Evolutionary conservation across 2,113 vertebrate species (phyloP), one percentile per base, ranked within the genome.

Genomic region (Hyla sarda): DNA sequence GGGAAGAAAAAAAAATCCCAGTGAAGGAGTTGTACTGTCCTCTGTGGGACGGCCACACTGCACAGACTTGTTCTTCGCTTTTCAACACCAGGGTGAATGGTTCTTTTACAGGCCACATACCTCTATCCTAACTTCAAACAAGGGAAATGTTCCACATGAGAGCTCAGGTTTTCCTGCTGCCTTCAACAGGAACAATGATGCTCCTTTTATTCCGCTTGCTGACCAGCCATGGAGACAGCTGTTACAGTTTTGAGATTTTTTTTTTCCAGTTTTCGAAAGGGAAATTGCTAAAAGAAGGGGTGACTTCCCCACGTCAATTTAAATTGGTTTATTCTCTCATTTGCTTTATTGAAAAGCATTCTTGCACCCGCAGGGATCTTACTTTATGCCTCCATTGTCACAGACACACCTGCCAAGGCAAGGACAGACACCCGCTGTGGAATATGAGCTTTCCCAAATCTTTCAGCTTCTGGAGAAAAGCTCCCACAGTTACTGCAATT

Each of bases 401-500:
- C 77, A 0, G 90, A 90, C 87, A 89, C 92, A 91, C 92, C 91
- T 91, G 92, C 92, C 88, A 91, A 74, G 89, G 89, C 92, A 89
- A 21, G 4, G 90, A 91, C 86, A 91, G 91, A 90, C 80, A 52
- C 90, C 87, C 14, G 89, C 77, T 34, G 0, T 83, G 3, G 65
- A 71, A 87, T 82, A 87, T 81, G 78, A 87, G 78, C 78, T 81
- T 79, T 80, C 75, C 25, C 84, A 86, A 86, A 72, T 86, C 84
- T 72, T 81, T 82, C 25, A 62, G 77, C 67, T 82, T 48, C 84
- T 82, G 30, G 30, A 74, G 67, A 87, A 87, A 81, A 74, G 25
- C 85, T 82, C 85, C 78, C 85, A 87, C 78, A 87, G 62, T 82
- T 80, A 78, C 75, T 71, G 45, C 75, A 85, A 85, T 85, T 85